phyloP scores from a whole-genome alignment of 2,113 vertebrate genomes.

The Sakesphorus luctuosus region DNA sequence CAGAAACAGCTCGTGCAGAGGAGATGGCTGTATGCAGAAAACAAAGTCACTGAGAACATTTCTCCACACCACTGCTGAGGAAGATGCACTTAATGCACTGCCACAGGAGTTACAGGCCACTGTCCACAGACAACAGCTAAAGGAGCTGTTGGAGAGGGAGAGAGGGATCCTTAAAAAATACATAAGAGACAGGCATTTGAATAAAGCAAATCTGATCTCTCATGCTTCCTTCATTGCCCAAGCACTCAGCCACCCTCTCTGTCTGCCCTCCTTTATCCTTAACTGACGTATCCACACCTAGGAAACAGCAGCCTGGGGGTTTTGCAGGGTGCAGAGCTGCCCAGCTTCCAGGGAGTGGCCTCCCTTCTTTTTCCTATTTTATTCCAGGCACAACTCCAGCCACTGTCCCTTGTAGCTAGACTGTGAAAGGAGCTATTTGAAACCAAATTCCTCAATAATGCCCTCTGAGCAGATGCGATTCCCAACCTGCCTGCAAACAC shows the following conservation, averaged over 20 bases:
- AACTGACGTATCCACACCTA: rapidly evolving
- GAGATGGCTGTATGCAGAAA: background rate
- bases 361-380: conserved; percentile 27
- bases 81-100: rapidly evolving
- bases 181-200: background rate
- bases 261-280: background rate
- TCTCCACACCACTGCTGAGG: background rate
- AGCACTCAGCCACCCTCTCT: background rate
- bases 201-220: background rate
- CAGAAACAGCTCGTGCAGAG: background rate
- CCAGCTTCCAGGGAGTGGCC: background rate
- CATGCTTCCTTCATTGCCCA: background rate
- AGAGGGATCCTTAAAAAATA: background rate
- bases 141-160: background rate
- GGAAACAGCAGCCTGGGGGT: background rate
- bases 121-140: background rate
- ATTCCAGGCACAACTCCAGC: conserved; percentile 55
- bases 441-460: conserved; percentile 63
- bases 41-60: background rate
- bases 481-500: conserved; percentile 45
- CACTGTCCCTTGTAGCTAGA: conserved; percentile 46
- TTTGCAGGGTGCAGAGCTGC: background rate
- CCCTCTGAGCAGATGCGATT: conserved; percentile 3
- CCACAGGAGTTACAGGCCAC: background rate
- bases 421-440: conserved; percentile 52